These are phyloP conservation scores for Galago senegalensis DNA, from an alignment of 2,797 vertebrate species.

Conservation along the genomic window DNA sequence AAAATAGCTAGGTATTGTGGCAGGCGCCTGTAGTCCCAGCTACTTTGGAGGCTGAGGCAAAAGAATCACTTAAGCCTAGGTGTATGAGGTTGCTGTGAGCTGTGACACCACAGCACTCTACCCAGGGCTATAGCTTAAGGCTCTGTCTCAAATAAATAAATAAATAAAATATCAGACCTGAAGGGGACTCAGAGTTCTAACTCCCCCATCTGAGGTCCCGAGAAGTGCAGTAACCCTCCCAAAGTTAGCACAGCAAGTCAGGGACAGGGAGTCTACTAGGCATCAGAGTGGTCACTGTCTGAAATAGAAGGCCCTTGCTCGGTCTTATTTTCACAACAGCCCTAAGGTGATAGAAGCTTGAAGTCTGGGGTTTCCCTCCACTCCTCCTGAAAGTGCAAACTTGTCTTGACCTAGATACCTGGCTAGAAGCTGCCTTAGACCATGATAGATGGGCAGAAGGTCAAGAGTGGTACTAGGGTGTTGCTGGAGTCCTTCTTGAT, in stretches of 20 bases:
- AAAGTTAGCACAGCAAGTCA: background rate
- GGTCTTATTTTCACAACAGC: background rate
- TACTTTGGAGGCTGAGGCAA: too few relatives aligned
- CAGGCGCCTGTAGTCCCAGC: too few relatives aligned
- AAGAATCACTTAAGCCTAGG: too few relatives aligned
- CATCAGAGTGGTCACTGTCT: background rate
- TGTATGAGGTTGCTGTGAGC: too few relatives aligned
- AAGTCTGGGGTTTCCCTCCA: background rate
- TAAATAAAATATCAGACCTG: background rate
- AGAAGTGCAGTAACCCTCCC: background rate
- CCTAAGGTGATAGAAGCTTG: background rate
- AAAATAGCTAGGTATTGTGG: too few relatives aligned
- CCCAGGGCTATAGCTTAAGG: too few relatives aligned
- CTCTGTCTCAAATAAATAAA: too few relatives aligned
- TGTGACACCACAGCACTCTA: too few relatives aligned
- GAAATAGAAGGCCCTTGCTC: background rate
- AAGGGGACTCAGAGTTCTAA: background rate
- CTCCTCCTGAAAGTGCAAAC: background rate
- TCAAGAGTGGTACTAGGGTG: background rate
- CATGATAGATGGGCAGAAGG: background rate
- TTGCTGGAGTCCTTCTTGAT: background rate
- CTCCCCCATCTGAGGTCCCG: background rate
- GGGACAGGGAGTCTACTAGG: accelerated
- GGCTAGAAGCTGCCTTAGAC: background rate
- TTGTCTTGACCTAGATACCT: background rate